Base-by-base conservation (phyloP, 2,888 invertebrate genomes). In the Neoascia interrupta region DNA sequence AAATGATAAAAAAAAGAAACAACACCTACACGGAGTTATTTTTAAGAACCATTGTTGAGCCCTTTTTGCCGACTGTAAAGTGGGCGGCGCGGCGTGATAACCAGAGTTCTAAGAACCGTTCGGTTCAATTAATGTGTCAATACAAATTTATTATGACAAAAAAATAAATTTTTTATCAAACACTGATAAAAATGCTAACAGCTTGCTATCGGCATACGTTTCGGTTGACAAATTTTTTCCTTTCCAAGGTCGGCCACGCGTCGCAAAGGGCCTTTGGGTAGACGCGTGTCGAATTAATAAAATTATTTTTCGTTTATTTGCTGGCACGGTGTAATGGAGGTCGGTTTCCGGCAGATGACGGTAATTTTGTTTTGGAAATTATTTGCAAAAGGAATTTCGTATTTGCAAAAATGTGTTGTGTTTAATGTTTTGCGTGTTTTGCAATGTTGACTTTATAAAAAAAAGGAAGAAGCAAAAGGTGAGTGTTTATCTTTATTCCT, bases 171-270 rank as follows among this genome's bases (percentile, higher is more conserved):
- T 26, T 23, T 60, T 60, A 47, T 60, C 60, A 26, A 21, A 34
- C 31, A 21, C n/a, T 31, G 41, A 58, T 58, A 58, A 60, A 58
- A 58, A 13, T 54, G 26, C n/a, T 37, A 41, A 60, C 34, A 60
- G 36, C 16, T 36, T 23, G 45, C 15, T 13, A 45, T 45, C 58
- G 47, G 13, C 36, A 16, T n/a, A n/a, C n/a, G n/a, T n/a, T 26
- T 60, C 11, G 34, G 15, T 37, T 47, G 45, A 60, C 36, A 60
- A 37, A 37, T 16, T 1, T 47, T 18, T 37, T 47, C 26, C 5
- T 49, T 18, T 49, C 39, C 61, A 61, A 61, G 61, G 49, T n/a
- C 49, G 16, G 16, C 21, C 36, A 60, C 58, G 23, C 45, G 18
- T 28, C 31, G 31, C 18, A 11, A 11, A 45, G 43, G 21, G 45